A percentile compares a stretch with the other conserved stretches of the same genome.
These are phyloP conservation scores for Hypotaenidia okinawae DNA, from an alignment of 2,797 vertebrate genomes.

Conservation along the genomic window DNA sequence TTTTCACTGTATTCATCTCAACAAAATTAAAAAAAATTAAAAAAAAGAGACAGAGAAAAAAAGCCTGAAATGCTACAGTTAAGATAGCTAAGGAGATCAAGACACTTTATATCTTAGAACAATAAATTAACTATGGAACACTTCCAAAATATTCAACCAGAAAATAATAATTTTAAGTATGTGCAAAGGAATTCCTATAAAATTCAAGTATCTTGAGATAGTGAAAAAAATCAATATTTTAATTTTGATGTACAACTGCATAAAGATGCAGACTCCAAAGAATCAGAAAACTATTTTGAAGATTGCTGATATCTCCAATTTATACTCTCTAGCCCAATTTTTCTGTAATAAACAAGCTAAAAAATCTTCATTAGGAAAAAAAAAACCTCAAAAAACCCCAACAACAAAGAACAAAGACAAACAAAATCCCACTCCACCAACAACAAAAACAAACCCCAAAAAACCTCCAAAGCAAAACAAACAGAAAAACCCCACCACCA, in stretches of 20 bases:
- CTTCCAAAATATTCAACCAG: not conserved
- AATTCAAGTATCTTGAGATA: not conserved
- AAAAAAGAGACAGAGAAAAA: not conserved
- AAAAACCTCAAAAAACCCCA: too few relatives aligned
- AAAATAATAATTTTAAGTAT: not conserved
- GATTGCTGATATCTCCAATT: not conserved
- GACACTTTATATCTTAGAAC: not conserved
- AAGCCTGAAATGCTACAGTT: not conserved
- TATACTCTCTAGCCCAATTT: not conserved
- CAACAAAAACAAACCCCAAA: not conserved
- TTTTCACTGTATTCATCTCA: not conserved
- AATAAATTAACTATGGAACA: not conserved
- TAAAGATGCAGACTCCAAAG: not conserved
- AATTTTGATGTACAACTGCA: not conserved
- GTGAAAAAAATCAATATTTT: not conserved
- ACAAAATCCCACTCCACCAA: not conserved
- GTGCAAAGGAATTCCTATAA: not conserved
- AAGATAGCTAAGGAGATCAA: not conserved
- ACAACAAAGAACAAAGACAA: fast-evolving
- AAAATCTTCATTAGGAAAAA: not conserved
- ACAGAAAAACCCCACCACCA: not conserved
- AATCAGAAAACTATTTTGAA: not conserved
- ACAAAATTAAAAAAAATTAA: not conserved
- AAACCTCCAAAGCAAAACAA: not conserved
- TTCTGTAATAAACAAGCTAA: not conserved